Base-by-base conservation (phyloP, 2,113 vertebrate genomes). In the Urocitellus parryii region DNA sequence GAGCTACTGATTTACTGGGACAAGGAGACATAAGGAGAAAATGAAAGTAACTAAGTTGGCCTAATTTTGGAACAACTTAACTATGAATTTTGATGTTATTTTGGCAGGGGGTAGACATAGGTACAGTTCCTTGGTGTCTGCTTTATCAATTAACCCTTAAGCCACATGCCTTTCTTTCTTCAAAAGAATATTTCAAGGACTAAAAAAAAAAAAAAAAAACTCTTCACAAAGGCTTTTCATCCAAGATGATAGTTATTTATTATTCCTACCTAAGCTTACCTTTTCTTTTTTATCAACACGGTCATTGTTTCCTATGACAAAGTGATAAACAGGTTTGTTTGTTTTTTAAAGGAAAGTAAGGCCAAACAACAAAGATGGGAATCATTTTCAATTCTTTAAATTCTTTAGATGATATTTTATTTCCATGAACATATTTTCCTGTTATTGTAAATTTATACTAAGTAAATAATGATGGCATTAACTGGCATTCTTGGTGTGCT, bases 391-490 rank as follows among this genome's bases (percentile, higher is more conserved):
- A 97, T 97, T 97, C 97, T 97, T 97, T 94, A 87, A 96, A 92
- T 96, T 87, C 94, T 97, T 97, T 95, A 97, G 94, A 97, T 97
- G 92, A 96, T 97, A 97, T 97, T 97, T 96, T 97, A 97, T 97
- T 97, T 98, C 34, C 82, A 96, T 91, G 92, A 96, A 94, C 95
- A 95, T 97, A 98, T 96, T 97, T 97, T 98, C 97, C 97, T 97
- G 97, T 98, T 97, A 97, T 98, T 97, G 96, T 97, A 97, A 97
- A 97, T 97, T 98, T 98, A 97, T 97, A 98, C 97, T 97, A 97
- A 98, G 91, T 96, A 97, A 98, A 98, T 96, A 97, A 97, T 97
- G 95, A 97, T 97, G 97, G 85, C 93, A 97, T 96, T 97, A 96
- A 89, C 96, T 97, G 93, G 88, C 89, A 91, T 94, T 97, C 97